phyloP scores from a whole-genome alignment of 2,113 vertebrate species.

The Rhegmatorhina hoffmannsi region DNA sequence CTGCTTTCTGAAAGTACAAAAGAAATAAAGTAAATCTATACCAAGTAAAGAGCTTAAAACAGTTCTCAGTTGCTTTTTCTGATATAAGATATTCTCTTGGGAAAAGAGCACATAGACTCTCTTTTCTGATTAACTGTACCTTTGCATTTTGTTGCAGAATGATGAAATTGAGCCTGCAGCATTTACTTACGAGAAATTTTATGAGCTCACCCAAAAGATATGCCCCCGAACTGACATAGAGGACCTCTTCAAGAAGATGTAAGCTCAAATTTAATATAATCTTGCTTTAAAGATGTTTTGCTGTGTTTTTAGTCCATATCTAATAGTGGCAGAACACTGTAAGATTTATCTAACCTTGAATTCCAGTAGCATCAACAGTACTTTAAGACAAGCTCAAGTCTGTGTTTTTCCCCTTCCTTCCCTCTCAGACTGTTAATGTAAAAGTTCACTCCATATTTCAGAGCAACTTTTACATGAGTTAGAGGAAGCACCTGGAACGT shows the following conservation, averaged over 20 bases:
- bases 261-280: slow-evolving; percentile 65
- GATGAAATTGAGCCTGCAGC: slow-evolving; percentile 93
- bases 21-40: not conserved
- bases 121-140: not conserved
- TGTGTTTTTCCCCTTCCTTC: slow-evolving; percentile 6
- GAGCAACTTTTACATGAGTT: slow-evolving; percentile 65
- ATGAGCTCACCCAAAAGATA: slow-evolving; percentile 98
- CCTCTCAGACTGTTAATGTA: slow-evolving; percentile 40
- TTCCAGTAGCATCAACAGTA: slow-evolving; percentile 3
- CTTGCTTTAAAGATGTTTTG: not conserved
- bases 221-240: slow-evolving; percentile 98
- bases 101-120: not conserved
- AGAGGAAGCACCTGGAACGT: slow-evolving; percentile 64
- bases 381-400: not conserved
- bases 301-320: slow-evolving; percentile 42
- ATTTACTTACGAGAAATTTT: slow-evolving; percentile 98
- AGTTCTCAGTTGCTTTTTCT: not conserved
- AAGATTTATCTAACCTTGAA: not conserved
- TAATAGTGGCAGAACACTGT: not conserved
- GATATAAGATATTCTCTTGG: not conserved
- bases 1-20: not conserved
- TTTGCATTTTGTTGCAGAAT: slow-evolving; percentile 81
- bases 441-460: slow-evolving; percentile 60
- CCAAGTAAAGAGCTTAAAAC: not conserved
- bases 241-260: slow-evolving; percentile 98